Conservation (phyloP, 2,888 invertebrate genomes). For the Lasius fuliginosus region DNA sequence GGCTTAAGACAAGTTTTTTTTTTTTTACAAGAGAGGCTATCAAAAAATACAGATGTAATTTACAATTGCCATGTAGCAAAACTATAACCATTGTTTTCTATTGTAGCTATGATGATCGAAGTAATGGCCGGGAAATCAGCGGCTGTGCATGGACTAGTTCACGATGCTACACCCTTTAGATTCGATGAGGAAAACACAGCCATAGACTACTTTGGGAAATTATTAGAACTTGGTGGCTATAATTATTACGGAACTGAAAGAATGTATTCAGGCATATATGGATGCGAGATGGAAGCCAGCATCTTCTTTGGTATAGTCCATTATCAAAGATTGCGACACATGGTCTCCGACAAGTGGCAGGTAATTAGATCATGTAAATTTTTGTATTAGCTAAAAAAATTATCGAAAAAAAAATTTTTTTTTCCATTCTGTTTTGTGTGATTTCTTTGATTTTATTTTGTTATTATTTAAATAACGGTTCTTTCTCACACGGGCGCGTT, state of each 20-base stretch:
- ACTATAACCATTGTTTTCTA: constrained; percentile 30
- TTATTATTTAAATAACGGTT: neutral
- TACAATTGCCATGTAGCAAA: neutral
- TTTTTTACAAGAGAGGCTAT: neutral
- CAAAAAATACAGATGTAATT: neutral
- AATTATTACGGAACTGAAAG: constrained; percentile 98
- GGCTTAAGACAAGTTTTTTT: constrained; percentile 3
- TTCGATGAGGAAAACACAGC: constrained; percentile 97
- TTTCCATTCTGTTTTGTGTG: neutral
- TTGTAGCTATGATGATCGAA: constrained; percentile 98
- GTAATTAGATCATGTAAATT: constrained; percentile 85
- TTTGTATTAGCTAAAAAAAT: neutral
- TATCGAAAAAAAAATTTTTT: neutral
- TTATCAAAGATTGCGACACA: constrained; percentile 99
- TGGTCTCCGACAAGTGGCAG: constrained; percentile 99
- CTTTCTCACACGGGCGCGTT: too few species aligned
- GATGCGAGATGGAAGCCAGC: constrained; percentile 95
- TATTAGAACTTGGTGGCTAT: constrained; percentile 96
- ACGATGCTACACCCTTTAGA: constrained; percentile 98
- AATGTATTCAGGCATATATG: constrained; percentile 98
- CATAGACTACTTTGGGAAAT: constrained; percentile 96
- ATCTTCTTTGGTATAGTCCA: constrained; percentile 99
- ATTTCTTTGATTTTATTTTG: neutral
- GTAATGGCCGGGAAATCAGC: constrained; percentile 99
- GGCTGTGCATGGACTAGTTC: constrained; percentile 95